Percentiles rank a stretch among this genome's conserved stretches.
These are phyloP conservation scores for Bubalus kerabau DNA, from an alignment of 2,113 vertebrate species.

Conservation along the genomic window DNA sequence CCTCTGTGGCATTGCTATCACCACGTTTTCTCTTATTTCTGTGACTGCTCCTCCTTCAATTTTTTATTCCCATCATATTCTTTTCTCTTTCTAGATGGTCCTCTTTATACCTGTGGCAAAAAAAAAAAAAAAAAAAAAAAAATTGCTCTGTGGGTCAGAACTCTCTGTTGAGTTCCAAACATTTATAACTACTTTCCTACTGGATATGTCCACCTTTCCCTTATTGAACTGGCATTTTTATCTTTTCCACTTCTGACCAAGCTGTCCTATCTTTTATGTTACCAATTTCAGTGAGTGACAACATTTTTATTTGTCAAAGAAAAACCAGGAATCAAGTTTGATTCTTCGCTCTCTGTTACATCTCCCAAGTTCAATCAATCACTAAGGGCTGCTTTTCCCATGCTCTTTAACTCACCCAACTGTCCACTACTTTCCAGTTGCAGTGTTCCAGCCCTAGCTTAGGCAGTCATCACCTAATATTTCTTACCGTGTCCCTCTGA, in stretches of 20 bases:
- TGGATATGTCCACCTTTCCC: neutral
- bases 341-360: neutral
- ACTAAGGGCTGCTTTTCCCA: neutral
- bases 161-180: neutral
- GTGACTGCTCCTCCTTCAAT: neutral
- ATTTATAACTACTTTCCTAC: neutral
- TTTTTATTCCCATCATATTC: neutral
- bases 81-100: neutral
- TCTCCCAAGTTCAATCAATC: neutral
- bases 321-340: neutral
- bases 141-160: neutral
- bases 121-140: neutral
- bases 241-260: neutral
- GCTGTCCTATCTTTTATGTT: neutral
- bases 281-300: neutral
- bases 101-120: neutral
- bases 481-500: neutral
- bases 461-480: neutral
- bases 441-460: neutral
- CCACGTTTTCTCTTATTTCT: neutral
- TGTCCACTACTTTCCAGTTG: neutral
- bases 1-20: neutral
- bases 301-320: neutral
- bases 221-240: neutral
- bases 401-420: neutral